Conservation (phyloP, 2,797 vertebrate species). For the Chiloscyllium punctatum region DNA sequence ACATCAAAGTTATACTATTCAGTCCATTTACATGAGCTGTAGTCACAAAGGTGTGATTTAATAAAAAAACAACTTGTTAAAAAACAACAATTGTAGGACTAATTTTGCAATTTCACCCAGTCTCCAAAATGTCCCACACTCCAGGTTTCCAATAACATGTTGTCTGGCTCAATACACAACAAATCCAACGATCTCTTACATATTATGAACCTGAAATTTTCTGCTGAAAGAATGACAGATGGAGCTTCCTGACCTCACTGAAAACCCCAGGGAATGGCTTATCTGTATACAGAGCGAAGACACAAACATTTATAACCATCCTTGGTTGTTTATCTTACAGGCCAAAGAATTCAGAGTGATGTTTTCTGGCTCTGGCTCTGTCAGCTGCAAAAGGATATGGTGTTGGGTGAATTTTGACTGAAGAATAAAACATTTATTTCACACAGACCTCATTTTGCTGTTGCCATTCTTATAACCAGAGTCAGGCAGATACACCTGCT, state of each 20-base stretch:
- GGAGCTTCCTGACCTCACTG: not conserved
- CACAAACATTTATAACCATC: not conserved
- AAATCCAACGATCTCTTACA: too few relatives aligned
- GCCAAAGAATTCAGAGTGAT: not conserved
- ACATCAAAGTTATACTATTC: not conserved
- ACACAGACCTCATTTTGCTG: not conserved
- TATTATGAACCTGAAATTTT: not conserved
- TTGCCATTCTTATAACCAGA: not conserved
- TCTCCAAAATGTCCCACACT: not conserved
- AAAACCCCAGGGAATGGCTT: not conserved
- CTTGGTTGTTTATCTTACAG: not conserved
- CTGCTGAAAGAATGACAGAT: not conserved
- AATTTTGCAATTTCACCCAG: not conserved
- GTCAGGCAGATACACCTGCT: not conserved
- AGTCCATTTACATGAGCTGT: not conserved
- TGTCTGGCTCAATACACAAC: not conserved
- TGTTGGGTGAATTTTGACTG: not conserved
- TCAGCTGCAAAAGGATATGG: not conserved
- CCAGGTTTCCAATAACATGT: not conserved
- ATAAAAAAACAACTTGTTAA: too few relatives aligned
- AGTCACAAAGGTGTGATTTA: not conserved
- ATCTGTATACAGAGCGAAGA: not conserved
- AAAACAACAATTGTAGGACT: not conserved
- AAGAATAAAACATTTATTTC: not conserved
- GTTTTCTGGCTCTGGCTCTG: not conserved